Percentiles rank a stretch among this genome's conserved stretches.
Conservation (phyloP, 2,888 invertebrate species). For the Cloeon dipterum region DNA sequence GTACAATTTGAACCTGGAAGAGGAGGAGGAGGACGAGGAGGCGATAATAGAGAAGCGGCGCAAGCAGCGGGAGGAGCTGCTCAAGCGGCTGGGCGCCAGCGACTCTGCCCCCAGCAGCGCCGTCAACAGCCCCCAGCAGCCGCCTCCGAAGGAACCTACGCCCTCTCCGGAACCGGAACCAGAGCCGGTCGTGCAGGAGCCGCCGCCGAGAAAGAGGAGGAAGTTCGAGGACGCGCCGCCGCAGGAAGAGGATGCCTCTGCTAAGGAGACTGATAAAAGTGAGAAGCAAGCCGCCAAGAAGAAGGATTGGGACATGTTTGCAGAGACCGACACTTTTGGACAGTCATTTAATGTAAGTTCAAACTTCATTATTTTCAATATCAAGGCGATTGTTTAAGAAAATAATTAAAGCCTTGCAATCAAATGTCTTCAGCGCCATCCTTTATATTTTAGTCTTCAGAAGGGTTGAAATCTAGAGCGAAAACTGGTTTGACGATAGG, state of each 20-base stretch:
- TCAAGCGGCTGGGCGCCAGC: constrained; percentile 35
- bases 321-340: constrained; percentile 68
- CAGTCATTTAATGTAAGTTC: constrained; percentile 47
- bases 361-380: too few species aligned
- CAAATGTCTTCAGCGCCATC: too few species aligned
- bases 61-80: constrained; percentile 64
- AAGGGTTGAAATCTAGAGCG: too few species aligned
- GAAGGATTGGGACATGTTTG: constrained; percentile 79
- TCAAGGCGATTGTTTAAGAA: too few species aligned
- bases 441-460: too few species aligned
- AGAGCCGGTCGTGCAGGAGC: constrained; percentile 11
- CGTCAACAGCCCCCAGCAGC: background rate
- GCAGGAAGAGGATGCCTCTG: constrained; percentile 11
- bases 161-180: constrained; percentile 1
- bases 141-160: background rate
- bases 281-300: constrained; percentile 18
- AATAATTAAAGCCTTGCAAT: too few species aligned
- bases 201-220: constrained; percentile 7
- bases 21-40: constrained; percentile 82
- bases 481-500: too few species aligned
- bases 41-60: constrained; percentile 73
- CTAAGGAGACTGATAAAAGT: constrained; percentile 12
- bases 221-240: background rate
- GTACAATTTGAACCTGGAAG: constrained; percentile 43
- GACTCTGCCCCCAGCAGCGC: background rate